Evolutionary conservation across 23 tunicate species (phyloP).

Genomic region (Diplosoma virens): DNA sequence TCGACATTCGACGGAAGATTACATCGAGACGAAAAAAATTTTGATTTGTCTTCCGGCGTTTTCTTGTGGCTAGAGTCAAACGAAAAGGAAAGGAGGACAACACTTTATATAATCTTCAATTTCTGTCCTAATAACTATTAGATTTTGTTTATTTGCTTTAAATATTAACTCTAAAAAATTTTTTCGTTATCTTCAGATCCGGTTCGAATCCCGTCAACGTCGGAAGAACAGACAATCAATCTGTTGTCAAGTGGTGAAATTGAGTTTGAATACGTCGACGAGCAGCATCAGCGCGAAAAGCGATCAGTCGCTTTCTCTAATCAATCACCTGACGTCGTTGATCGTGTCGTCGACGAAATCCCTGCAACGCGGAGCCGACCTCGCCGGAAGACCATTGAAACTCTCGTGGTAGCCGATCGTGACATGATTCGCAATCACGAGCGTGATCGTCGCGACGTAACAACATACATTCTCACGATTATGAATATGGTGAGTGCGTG

Average conservation of each 20-base stretch:
- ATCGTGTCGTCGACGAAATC: neutral
- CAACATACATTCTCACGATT: constrained; percentile 86
- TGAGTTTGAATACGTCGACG: constrained; percentile 32
- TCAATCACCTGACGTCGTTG: neutral
- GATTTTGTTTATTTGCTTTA: too few relatives aligned
- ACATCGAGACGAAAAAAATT: too few relatives aligned
- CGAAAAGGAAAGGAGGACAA: too few relatives aligned
- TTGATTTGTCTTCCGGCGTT: too few relatives aligned
- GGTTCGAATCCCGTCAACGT: constrained; percentile 34
- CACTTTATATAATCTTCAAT: too few relatives aligned
- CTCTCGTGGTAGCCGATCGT: constrained; percentile 88
- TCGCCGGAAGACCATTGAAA: constrained; percentile 53
- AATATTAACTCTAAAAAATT: too few relatives aligned
- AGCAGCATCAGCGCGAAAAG: constrained; percentile 2
- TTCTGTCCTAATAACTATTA: too few relatives aligned
- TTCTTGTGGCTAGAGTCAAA: too few relatives aligned
- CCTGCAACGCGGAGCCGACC: constrained; percentile 19
- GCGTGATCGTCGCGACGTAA: constrained; percentile 75
- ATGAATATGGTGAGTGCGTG: constrained; percentile 98
- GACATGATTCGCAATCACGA: constrained; percentile 77
- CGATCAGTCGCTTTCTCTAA: neutral
- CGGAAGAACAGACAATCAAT: constrained; percentile 22
- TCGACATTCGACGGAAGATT: too few relatives aligned
- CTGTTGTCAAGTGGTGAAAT: constrained; percentile 66
- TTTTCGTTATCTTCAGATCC: too few relatives aligned